Base-by-base conservation (phyloP, 2,888 invertebrate species). In the Calliphora vomitoria region DNA sequence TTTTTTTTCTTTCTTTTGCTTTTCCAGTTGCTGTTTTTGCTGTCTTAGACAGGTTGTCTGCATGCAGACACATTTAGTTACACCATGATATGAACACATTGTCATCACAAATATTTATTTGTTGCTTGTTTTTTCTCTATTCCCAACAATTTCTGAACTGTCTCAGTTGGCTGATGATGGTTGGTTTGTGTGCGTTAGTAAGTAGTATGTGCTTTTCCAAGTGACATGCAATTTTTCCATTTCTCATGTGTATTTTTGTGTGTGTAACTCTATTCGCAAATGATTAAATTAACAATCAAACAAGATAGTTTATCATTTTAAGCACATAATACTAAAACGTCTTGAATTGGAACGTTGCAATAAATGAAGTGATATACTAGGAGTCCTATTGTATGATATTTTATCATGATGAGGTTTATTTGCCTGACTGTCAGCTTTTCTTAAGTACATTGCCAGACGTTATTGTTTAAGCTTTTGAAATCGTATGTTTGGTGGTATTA, bases 171-270 rank as follows among this genome's bases (percentile, higher is more conserved):
- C 38, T 50, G 47, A 35, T 50, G 66, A 35, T 62, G 44, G 50
- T 13, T 69, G n/a, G 20, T 2, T 38, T 76, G 35, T 41, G 4
- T 41, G 31, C 25, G 25, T 25, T 25, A 25, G 25, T 2, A n/a
- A 25, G 25, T 25, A 25, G 25, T 25, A 25, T 25, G 25, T 25
- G 25, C 25, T 75, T 20, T 79, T 74, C n/a, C 53, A 64, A 69
- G 44, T 85, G 85, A 55, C 80, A 80, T 85, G 75, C 50, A 74
- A 80, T 80, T 69, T 80, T 62, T 3, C 31, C 50, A 50, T 74
- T 62, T 58, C 47, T 41, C 84, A 66, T 6, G 25, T 38, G 1
- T 41, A 11, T 41, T 10, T 15, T 62, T 62, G 35, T 35, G 58
- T 47, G 35, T 75, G 58, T 38, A 68, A 72, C 41, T 72, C 15